phyloP scores from a whole-genome alignment of 1,140 invertebrate species.

The Sarcophaga bullata region DNA sequence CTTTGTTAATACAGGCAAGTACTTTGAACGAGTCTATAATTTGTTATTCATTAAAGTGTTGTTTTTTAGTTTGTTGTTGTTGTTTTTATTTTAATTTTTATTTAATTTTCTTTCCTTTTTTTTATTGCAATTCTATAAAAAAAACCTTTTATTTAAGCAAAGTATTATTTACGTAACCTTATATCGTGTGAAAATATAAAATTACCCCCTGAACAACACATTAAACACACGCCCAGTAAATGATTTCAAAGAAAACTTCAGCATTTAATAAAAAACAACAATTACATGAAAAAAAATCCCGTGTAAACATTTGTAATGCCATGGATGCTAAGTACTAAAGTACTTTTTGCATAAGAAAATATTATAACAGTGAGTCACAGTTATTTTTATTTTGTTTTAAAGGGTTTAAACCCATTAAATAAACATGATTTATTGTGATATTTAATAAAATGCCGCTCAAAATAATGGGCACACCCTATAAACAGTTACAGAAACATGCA shows the following conservation, averaged over 20 bases:
- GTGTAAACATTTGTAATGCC: not conserved
- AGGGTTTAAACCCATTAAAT: not conserved
- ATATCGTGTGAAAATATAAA: slow-evolving; percentile 22
- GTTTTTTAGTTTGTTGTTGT: too few species aligned
- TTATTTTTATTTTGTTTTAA: not conserved
- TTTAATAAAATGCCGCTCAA: too few species aligned
- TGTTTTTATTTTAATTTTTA: not conserved
- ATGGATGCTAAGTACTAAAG: not conserved
- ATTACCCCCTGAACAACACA: not conserved
- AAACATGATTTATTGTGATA: too few species aligned
- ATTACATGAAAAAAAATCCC: not conserved
- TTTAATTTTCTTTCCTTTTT: not conserved
- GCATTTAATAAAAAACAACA: not conserved
- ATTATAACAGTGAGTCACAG: slow-evolving; percentile 1
- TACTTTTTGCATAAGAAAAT: not conserved
- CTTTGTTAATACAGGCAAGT: not conserved
- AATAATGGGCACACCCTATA: too few species aligned
- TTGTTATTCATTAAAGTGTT: not conserved
- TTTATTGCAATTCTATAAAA: too few species aligned
- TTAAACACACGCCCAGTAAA: not conserved
- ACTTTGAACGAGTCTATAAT: not conserved
- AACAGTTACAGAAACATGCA: too few species aligned
- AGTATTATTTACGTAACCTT: not conserved
- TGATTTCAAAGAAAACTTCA: not conserved
- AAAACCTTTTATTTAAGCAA: too few species aligned